Percentiles rank a stretch among this genome's conserved stretches.
These are phyloP conservation scores for Siphlonurus alternatus DNA, from an alignment of 2,888 invertebrate genomes.

Conservation along the genomic window DNA sequence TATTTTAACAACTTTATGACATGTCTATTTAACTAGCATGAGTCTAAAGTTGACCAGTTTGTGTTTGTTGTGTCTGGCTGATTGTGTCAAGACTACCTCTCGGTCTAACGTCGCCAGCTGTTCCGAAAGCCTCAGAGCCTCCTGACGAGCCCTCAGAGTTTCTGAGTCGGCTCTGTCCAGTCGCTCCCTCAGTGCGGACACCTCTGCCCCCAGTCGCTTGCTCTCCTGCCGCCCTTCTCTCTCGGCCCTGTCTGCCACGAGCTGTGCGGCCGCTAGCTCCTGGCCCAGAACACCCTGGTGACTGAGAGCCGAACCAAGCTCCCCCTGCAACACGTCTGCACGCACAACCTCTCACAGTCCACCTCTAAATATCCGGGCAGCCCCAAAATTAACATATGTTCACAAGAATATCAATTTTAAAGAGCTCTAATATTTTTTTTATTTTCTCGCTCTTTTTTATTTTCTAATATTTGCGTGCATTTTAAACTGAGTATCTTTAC, in stretches of 20 bases:
- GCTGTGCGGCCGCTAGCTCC: conserved; percentile 52
- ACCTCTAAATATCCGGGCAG: conserved; percentile 31
- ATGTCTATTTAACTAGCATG: too few relatives aligned
- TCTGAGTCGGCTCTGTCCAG: conserved; percentile 68
- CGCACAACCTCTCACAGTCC: too few relatives aligned
- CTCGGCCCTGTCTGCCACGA: conserved; percentile 46
- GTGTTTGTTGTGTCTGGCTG: neutral
- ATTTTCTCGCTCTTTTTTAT: too few relatives aligned
- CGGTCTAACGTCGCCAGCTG: conserved; percentile 64
- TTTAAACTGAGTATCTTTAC: too few relatives aligned
- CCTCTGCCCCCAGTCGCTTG: conserved; percentile 53
- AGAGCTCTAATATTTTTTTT: too few relatives aligned
- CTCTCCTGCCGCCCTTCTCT: conserved; percentile 60
- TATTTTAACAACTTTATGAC: too few relatives aligned
- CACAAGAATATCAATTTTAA: too few relatives aligned
- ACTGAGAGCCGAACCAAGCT: conserved; percentile 54
- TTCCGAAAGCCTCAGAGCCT: conserved; percentile 59
- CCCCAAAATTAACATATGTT: too few relatives aligned
- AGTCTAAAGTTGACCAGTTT: neutral
- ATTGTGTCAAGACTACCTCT: too few relatives aligned
- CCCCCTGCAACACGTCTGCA: conserved; percentile 39
- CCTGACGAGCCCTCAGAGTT: conserved; percentile 58
- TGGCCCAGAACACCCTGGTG: conserved; percentile 67
- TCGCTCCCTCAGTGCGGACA: conserved; percentile 53
- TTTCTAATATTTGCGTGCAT: too few relatives aligned